A percentile compares a stretch with the other conserved stretches of the same genome.
Evolutionary conservation across 1,140 invertebrate genomes (phyloP).

Genomic region (Meloidogyne exigua): DNA sequence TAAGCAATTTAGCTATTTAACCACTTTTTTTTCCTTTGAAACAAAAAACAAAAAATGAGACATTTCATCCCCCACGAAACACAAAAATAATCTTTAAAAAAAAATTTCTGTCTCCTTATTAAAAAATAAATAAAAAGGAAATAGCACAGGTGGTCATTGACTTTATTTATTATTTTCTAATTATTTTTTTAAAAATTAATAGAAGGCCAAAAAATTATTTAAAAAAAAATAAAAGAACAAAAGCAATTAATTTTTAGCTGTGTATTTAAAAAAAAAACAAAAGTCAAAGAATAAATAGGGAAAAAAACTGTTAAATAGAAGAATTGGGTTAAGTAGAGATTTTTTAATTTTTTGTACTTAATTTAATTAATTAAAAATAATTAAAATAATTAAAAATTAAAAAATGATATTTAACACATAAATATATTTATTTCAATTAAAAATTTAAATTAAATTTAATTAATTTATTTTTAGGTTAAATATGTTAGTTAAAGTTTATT

Average conservation of each 20-base stretch:
- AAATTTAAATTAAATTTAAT: too few species aligned
- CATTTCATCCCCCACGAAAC: not conserved
- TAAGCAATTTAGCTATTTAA: constrained; percentile 10
- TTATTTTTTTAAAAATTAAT: not conserved
- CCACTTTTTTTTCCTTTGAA: not conserved
- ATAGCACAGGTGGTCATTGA: not conserved
- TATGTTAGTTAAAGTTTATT: too few species aligned
- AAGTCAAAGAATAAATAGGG: not conserved
- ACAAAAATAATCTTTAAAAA: not conserved
- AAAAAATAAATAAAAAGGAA: not conserved
- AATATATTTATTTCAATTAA: too few species aligned
- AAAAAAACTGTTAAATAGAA: not conserved
- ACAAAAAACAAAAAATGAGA: not conserved
- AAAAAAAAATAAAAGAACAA: not conserved
- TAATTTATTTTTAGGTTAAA: too few species aligned
- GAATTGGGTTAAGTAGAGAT: not conserved
- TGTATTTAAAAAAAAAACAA: not conserved
- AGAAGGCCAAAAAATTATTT: not conserved
- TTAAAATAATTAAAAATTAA: not conserved
- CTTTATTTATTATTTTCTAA: not conserved
- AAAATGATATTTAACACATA: too few species aligned
- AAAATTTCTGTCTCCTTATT: not conserved
- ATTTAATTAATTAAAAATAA: not conserved
- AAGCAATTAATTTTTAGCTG: not conserved
- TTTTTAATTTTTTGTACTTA: not conserved